Base-by-base conservation (phyloP, 2,888 invertebrate genomes). In the Boloria euphrosyne region DNA sequence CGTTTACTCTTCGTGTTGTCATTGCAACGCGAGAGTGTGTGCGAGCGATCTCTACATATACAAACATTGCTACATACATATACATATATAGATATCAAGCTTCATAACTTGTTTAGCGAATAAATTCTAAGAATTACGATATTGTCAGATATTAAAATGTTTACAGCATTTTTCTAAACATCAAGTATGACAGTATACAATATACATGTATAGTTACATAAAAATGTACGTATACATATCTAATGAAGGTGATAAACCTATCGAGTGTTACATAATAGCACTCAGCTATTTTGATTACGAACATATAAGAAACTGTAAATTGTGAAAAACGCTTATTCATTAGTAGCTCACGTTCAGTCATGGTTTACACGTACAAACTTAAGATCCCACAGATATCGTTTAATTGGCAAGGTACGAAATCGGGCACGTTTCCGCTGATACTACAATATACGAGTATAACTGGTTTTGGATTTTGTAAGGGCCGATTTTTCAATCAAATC, bases 61-160 rank as follows among this genome's bases (percentile, higher is more conserved):
- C 22, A 57, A 27, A 44, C 16, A 57, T n/a, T 4, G n/a, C 17
- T 46, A 27, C 50, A 52, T 59, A 73, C 73, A 77, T 76, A 73
- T 71, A 72, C 75, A 76, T 76, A 73, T 74, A 78, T 58, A 67
- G 68, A 66, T 70, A 69, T 75, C 78, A 71, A 78, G 80, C 83
- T 80, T 78, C 80, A 81, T 83, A 85, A 86, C 88, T 86, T 84
- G 89, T 88, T 89, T 86, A 75, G 83, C 84, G 84, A 86, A 87
- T 86, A 84, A 84, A 84, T 90, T 90, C 89, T 84, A 76, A 82
- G 89, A 89, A 90, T 78, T 83, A 80, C 79, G 81, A 80, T 84
- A 82, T 84, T 84, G 80, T 78, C 78, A 79, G 80, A 79, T 74
- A 68, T 65, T 69, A 73, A 72, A 77, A 79, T 77, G 69, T 79